These are phyloP conservation scores for Pseudoips prasinana DNA, from an alignment of 2,888 invertebrate species.

Conservation along the genomic window DNA sequence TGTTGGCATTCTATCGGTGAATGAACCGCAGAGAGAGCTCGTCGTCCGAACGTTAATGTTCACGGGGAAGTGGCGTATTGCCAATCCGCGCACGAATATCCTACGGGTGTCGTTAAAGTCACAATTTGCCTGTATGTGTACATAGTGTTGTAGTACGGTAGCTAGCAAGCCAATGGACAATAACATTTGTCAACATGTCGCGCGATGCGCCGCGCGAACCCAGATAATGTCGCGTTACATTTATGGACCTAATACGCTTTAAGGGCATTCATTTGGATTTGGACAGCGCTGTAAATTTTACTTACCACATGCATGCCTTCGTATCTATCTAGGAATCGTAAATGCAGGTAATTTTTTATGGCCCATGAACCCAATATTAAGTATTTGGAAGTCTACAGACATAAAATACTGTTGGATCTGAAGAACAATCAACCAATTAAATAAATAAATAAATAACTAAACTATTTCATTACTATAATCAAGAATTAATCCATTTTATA, in stretches of 20 bases:
- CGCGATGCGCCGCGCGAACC: constrained; percentile 10
- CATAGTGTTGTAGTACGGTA: background rate
- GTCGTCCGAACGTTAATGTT: constrained; percentile 22
- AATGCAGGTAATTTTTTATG: too few species aligned
- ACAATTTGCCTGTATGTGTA: constrained; percentile 41
- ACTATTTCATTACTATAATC: too few species aligned
- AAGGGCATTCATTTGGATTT: constrained; percentile 10
- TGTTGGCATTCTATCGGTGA: constrained; percentile 37
- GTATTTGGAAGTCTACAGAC: too few species aligned
- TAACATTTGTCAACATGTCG: constrained; percentile 37
- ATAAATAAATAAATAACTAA: too few species aligned
- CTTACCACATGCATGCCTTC: too few species aligned
- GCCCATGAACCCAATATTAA: too few species aligned
- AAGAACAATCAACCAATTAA: too few species aligned
- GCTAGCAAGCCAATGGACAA: constrained; percentile 38
- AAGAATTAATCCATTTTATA: too few species aligned
- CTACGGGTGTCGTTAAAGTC: constrained; percentile 47
- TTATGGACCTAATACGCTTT: constrained; percentile 12
- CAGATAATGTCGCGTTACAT: constrained; percentile 16
- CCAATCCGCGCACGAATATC: constrained; percentile 50
- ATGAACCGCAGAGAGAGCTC: constrained; percentile 42
- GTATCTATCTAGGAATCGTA: too few species aligned
- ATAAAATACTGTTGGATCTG: too few species aligned
- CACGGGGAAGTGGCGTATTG: constrained; percentile 57
- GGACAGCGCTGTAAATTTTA: too few species aligned